Evolutionary conservation across 2,797 vertebrate genomes (phyloP).

Genomic region (Lacerta bilineata): DNA sequence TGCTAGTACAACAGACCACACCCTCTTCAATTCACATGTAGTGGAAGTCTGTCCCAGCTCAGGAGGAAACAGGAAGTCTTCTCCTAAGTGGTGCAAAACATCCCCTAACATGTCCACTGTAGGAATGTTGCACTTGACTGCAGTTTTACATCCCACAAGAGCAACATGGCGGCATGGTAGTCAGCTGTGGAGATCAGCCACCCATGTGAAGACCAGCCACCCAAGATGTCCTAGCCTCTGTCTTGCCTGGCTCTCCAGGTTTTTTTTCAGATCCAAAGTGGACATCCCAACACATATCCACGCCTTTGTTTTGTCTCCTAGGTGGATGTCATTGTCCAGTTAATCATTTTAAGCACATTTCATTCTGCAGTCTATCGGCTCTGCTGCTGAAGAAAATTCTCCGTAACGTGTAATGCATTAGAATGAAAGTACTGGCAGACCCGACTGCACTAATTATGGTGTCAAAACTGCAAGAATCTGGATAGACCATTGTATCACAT

Average conservation of each 20-base stretch:
- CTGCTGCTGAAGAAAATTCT: not conserved
- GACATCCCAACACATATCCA: not conserved
- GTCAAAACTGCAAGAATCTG: slow-evolving; percentile 69
- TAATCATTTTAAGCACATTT: slow-evolving; percentile 17
- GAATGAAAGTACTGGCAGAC: slow-evolving; percentile 47
- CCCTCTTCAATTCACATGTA: too few relatives aligned
- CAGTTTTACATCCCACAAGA: too few relatives aligned
- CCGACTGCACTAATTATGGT: slow-evolving; percentile 60
- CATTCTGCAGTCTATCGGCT: not conserved
- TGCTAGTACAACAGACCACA: too few relatives aligned
- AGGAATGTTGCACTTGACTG: too few relatives aligned
- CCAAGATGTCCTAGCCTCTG: not conserved
- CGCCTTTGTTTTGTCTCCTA: not conserved
- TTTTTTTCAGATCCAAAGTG: not conserved
- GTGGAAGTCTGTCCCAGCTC: too few relatives aligned
- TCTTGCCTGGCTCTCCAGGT: not conserved
- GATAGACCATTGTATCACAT: slow-evolving; percentile 69
- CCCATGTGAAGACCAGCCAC: not conserved
- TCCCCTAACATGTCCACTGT: too few relatives aligned
- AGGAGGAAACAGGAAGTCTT: too few relatives aligned
- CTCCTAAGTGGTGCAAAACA: too few relatives aligned
- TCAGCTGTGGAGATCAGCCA: not conserved
- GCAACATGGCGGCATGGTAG: not conserved
- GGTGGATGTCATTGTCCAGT: not conserved
- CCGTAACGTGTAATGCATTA: slow-evolving; percentile 13